Evolutionary conservation across 1,140 invertebrate species (phyloP), one percentile per base, ranked within the genome.

Genomic region (Lasioglossum albipes): DNA sequence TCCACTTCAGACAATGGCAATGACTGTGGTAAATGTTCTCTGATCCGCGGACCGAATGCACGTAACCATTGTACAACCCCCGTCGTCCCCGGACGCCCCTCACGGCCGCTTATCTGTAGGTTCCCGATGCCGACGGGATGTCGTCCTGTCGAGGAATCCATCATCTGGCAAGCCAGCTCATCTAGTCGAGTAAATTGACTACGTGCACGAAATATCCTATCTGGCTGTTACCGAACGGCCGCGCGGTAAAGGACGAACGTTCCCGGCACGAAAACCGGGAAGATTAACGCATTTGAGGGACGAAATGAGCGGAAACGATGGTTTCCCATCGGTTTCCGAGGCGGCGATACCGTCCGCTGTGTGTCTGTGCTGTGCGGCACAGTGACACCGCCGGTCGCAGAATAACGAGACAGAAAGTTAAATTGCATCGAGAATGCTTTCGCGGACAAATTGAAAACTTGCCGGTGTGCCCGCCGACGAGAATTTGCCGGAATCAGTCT

Each of bases 201-300:
- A 91, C 90, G 90, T 91, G 90, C 87, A 88, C 84, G 89, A 90
- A 91, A 91, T 91, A 91, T 84, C 83, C 79, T 79, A 79, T 64
- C 69, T 66, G 49, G 80, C 65, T 75, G 86, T 85, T 88, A 77
- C 77, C 79, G 42, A 86, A 76, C 59, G 75, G 59, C 68, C 67
- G 18, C 12, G 18, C 13, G 45, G 45, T 12, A 6, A 76, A 59
- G 22, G 71, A 4, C 49, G 73, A 45, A 72, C 79, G 52, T 49
- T 13, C 10, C 45, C 69, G 61, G 65, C 62, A 12, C 84, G 77
- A 74, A 86, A 86, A 77, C 68, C 83, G 61, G 75, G 54, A 88
- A 86, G 88, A 89, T 89, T 86, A 85, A 89, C 87, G 88, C 81
- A 84, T 82, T 66, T 68, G 75, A 64, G 59, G 66, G 68, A 27